Evolutionary conservation across 2,113 vertebrate species (phyloP), one percentile per base, ranked within the genome.

Genomic region (Ranitomeya variabilis): DNA sequence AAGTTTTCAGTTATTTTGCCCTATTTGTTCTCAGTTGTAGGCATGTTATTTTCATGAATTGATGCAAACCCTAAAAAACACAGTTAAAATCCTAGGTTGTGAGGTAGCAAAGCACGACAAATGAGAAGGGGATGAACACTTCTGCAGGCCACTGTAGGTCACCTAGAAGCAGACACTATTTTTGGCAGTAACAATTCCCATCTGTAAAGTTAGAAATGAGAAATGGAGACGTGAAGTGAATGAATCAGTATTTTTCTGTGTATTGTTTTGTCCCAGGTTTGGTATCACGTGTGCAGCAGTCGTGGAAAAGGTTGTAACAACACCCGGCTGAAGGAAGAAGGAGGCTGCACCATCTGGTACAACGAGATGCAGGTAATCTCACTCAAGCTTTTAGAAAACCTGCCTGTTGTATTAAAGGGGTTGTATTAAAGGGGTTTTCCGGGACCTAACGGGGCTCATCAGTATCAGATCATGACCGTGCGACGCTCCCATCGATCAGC

Each of bases 311-410:
- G 97, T 0, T 99, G 98, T 92, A 97, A 97, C 0, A 99, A 99
- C 92, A 99, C 98, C 4, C 94, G 94, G 7, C 95, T 99, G 90
- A 99, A 99, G 92, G 97, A 99, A 15, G 97, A 98, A 0, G 98
- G 98, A 7, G 98, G 98, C 26, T 99, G 98, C 90, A 99, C 98
- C 88, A 99, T 99, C 91, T 99, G 98, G 98, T 99, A 99, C 95
- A 99, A 99, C 2, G 98, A 99, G 91, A 96, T 96, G 93, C 96
- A 97, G 96, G 97, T 97, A 90, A 8, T 26, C 64, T 52, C 37
- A 76, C 7, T 31, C 23, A 23, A n/a, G 21, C 12, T n/a, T 19
- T 64, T 64, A 57, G 55, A 0, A 57, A 57, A 57, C 23, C 3
- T 69, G 21, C 66, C 45, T 76, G 6, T 45, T 23, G 23, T 15